phyloP scores from a whole-genome alignment of 2,113 vertebrate species.

The Anguilla japonica region DNA sequence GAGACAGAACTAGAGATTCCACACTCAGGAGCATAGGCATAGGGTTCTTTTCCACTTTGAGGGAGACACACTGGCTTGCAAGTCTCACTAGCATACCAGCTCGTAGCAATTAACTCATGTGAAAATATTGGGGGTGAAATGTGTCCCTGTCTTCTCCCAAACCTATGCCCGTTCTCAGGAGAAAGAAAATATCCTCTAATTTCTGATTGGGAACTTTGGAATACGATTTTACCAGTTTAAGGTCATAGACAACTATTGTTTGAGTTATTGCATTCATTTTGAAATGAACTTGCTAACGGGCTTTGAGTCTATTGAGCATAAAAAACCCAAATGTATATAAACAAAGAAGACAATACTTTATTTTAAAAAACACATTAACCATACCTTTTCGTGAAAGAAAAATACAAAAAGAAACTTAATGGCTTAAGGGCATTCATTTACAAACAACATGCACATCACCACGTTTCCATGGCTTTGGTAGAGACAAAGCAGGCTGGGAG shows the following conservation, averaged over 20 bases:
- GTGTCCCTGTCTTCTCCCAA: no score
- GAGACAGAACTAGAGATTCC: no score
- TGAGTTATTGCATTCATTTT: background rate
- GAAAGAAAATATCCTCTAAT: background rate
- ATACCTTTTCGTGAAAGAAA: conserved; percentile 22
- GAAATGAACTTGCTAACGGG: background rate
- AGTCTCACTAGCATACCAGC: no score
- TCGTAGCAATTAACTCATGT: no score
- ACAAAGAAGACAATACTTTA: conserved; percentile 23
- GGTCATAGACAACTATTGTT: no score
- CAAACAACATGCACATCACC: conserved; percentile 60
- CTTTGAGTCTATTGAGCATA: background rate
- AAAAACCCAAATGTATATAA: background rate
- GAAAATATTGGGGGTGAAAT: no score
- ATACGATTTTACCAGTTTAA: background rate
- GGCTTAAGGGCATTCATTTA: conserved; percentile 51
- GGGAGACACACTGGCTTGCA: no score
- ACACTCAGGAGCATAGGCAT: no score
- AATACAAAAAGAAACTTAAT: conserved; percentile 39
- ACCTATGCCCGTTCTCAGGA: no score
- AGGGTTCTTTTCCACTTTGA: no score
- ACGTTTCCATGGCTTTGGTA: conserved; percentile 30
- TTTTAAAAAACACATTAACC: conserved; percentile 18
- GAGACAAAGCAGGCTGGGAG: conserved; percentile 10
- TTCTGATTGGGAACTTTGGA: background rate